Evolutionary conservation across 2,797 vertebrate genomes (phyloP), one percentile per base, ranked within the genome.

Genomic region (Harpagifer antarcticus): DNA sequence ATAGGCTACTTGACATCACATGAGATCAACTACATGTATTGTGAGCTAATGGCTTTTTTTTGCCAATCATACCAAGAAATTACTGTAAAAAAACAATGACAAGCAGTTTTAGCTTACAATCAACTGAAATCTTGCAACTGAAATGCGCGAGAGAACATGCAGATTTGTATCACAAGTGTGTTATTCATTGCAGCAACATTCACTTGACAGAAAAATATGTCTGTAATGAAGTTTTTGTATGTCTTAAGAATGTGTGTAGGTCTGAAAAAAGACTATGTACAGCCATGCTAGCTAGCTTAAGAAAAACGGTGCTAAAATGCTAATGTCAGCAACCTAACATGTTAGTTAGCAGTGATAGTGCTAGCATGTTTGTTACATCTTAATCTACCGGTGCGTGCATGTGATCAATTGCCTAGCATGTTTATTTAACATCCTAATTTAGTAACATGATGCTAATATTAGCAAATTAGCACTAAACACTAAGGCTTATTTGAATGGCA

Each of bases 161-260:
- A 74, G 20, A 58, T 64, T 49, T 68, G 40, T 64, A 20, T 69
- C 43, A 58, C 52, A 37, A 19, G 55, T 9, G 10, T 77, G 45
- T 45, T 50, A 54, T 17, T 61, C 40, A 57, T 15, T 9, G 47
- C 33, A 17, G 40, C 33, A 43, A 49, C 23, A 12, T 53, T 43
- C 20, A 43, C 40, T 23, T 58, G 17, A 47, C 27, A 37, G 43
- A 45, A 42, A 19, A 19, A 27, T 19, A 17, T 27, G 17, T 43
- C 5, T 48, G 20, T n/a, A 45, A 66, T 43, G 16, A 53, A 64
- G 54, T 19, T 19, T 52, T 53, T 31, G 10, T 12, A 48, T 15
- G 27, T 79, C 27, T 15, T 58, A 4, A 20, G 47, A 57, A 33
- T 43, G 15, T 44, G 14, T 63, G 23, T 20, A 19, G 37, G 27